These are phyloP conservation scores for Fukomys damarensis DNA, from an alignment of 2,113 vertebrate species.

Conservation along the genomic window DNA sequence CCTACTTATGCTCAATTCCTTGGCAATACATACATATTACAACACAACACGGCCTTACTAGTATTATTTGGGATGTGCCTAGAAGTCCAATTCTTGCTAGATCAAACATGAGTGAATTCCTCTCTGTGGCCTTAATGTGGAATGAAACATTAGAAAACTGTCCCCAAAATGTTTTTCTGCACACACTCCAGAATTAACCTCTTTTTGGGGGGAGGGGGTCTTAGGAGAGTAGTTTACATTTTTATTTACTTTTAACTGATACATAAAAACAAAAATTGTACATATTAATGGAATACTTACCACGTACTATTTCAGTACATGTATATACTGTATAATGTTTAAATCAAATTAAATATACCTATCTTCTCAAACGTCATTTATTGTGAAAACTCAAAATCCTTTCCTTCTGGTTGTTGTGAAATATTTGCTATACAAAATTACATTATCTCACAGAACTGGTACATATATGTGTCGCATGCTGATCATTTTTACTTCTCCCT, in stretches of 20 bases:
- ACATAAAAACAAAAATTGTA: not conserved
- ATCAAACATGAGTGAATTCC: not conserved
- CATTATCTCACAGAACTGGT: not conserved
- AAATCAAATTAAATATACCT: not conserved
- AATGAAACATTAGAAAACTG: constrained; percentile 8
- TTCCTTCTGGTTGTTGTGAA: not conserved
- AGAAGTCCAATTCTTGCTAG: not conserved
- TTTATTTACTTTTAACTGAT: not conserved
- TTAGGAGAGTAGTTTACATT: not conserved
- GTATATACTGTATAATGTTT: not conserved
- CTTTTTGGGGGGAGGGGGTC: not conserved
- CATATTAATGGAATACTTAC: not conserved
- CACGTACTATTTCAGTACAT: not conserved
- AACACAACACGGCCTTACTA: no score
- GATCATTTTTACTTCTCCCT: not conserved
- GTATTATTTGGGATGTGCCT: not conserved
- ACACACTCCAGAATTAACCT: not conserved
- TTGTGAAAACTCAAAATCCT: not conserved
- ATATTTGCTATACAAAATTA: not conserved
- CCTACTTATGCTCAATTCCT: not conserved
- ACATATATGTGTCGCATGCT: not conserved
- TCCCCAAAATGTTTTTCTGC: not conserved
- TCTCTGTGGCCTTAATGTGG: not conserved
- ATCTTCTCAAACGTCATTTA: not conserved
- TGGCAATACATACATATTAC: not conserved